Evolutionary conservation across 2,888 invertebrate genomes (phyloP).

Genomic region (Orthonevra nobilis): DNA sequence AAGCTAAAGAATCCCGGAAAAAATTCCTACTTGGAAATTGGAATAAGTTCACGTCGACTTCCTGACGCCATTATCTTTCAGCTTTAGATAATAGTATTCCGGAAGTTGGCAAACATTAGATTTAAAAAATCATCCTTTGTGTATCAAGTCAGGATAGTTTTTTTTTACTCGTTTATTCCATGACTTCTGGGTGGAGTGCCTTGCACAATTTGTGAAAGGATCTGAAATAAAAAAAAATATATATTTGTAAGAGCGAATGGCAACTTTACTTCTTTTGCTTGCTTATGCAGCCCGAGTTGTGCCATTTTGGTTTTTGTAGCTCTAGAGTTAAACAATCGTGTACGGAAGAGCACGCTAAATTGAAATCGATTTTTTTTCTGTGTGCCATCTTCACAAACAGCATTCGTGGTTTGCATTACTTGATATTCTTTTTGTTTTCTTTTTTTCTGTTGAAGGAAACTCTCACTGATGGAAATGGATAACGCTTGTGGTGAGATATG

Average conservation of each 20-base stretch:
- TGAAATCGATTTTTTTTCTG: constrained; percentile 54
- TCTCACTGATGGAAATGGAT: constrained; percentile 6
- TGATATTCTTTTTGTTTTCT: background rate
- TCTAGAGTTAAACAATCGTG: constrained; percentile 10
- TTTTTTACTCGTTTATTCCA: background rate
- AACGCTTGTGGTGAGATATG: constrained; percentile 5
- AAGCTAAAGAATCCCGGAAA: background rate
- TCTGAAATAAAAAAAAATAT: background rate
- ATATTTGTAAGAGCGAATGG: constrained; percentile 2
- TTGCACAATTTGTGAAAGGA: constrained; percentile 26
- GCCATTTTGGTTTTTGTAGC: constrained; percentile 19
- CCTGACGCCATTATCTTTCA: constrained; percentile 62
- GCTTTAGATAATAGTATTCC: constrained; percentile 62
- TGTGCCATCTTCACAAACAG: no score
- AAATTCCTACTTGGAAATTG: constrained; percentile 16
- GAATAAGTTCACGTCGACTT: constrained; percentile 49
- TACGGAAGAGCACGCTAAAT: constrained; percentile 43
- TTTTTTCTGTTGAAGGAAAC: background rate
- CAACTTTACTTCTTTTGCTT: constrained; percentile 8
- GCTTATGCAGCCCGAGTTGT: background rate
- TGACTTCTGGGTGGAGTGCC: constrained; percentile 8
- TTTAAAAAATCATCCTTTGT: constrained; percentile 26
- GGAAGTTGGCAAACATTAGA: constrained; percentile 49
- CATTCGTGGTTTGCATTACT: no score
- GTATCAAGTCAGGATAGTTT: constrained; percentile 1